Evolutionary conservation across 37 sponge, comb jelly and placozoan genomes (phyloP), one percentile per base, ranked within the genome.

Genomic region (Petrosia ficiformis): DNA sequence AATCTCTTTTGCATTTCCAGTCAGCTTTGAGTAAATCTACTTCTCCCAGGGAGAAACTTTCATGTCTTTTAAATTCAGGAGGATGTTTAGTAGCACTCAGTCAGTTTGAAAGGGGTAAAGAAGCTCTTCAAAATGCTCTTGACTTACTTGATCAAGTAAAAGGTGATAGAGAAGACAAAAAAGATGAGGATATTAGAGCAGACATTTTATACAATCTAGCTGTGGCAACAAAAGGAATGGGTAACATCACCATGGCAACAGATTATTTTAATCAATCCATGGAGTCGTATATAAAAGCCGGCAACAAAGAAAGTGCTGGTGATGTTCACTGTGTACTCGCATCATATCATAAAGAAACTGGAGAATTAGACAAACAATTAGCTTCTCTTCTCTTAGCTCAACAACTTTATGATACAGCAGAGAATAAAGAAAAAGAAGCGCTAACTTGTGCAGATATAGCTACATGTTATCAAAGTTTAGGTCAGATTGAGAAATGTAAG

Each of bases 41-140:
- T 26, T 42, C 72, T n/a, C 29, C 68, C 14, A 34, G 44, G 11
- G 39, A 56, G 32, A 73, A 82, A 57, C 42, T 82, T 11, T 56
- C 87, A 10, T 86, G 91, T 32, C 67, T 81, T 35, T 67, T 86
- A 3, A 90, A 90, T 69, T 71, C 71, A 11, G 91, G 91, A 6
- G 91, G 86, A 5, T 85, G 83, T 33, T 60, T 82, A 31, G 83
- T 85, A 1, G 67, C 86, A 6, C 59, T 78, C 42, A 76, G 91
- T 14, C 44, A 79, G 31, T 65, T 67, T 57, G 28, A 82, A 56
- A 74, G 69, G 65, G 86, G 91, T 21, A 43, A 75, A 11, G 10
- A 22, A 6, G 66, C 57, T 58, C 76, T 90, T 0, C 61, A 85
- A n/a, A 71, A 59, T 69, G 86, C 91, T 14, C 41, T 76, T 14